phyloP scores from a whole-genome alignment of 2,888 invertebrate genomes.

The Drosophila ustulata region DNA sequence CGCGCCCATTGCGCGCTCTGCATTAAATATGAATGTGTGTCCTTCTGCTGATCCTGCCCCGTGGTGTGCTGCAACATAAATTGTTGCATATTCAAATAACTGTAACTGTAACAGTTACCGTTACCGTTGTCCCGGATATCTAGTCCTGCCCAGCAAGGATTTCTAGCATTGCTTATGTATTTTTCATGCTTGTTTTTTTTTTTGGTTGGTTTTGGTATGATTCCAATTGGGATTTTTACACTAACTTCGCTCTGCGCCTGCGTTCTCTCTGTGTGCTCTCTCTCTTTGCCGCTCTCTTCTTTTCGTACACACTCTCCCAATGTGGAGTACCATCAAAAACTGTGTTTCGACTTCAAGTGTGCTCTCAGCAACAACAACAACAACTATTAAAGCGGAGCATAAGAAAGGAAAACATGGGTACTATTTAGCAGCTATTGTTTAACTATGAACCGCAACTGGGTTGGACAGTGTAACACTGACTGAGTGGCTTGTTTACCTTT shows the following conservation, averaged over 20 bases:
- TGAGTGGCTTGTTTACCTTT: slow-evolving; percentile 66
- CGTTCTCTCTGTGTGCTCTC: slow-evolving; percentile 43
- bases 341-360: slow-evolving; percentile 65
- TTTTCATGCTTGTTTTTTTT: slow-evolving; percentile 40
- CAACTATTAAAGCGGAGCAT: slow-evolving; percentile 1
- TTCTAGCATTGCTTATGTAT: slow-evolving; percentile 23
- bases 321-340: slow-evolving; percentile 59
- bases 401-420: slow-evolving; percentile 30
- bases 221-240: slow-evolving; percentile 63
- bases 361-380: slow-evolving; percentile 15
- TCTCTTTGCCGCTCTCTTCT: slow-evolving; percentile 10
- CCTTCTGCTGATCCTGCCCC: slow-evolving; percentile 44
- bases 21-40: slow-evolving; percentile 65
- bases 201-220: slow-evolving; percentile 20
- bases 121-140: slow-evolving; percentile 31
- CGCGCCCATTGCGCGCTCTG: slow-evolving; percentile 78
- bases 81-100: slow-evolving; percentile 73
- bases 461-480: slow-evolving; percentile 39
- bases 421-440: slow-evolving; percentile 46
- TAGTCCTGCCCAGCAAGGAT: slow-evolving; percentile 14
- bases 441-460: slow-evolving; percentile 17
- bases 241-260: slow-evolving; percentile 65
- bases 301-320: slow-evolving; percentile 35
- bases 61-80: slow-evolving; percentile 61
- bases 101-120: not conserved